A percentile compares a stretch with the other conserved stretches of the same genome.
phyloP scores from a whole-genome alignment of 2,888 invertebrate genomes.

The Elmis aenea region DNA sequence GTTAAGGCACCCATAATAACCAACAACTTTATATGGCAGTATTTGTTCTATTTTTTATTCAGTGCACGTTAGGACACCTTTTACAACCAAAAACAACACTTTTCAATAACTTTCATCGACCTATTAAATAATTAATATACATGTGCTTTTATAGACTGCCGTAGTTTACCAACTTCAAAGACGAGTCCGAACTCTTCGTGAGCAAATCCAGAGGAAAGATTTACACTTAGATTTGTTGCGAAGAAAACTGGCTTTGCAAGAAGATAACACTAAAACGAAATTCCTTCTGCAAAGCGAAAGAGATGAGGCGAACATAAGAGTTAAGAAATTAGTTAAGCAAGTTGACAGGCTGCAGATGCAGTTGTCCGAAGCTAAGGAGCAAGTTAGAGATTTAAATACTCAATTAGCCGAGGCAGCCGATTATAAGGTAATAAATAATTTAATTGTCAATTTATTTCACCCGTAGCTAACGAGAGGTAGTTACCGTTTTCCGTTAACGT shows the following conservation, averaged over 20 bases:
- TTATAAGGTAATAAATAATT: conserved; percentile 69
- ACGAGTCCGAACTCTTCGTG: conserved; percentile 76
- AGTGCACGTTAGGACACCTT: no score
- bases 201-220: conserved; percentile 88
- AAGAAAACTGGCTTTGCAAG: conserved; percentile 80
- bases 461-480: no score
- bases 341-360: conserved; percentile 77
- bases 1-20: no score
- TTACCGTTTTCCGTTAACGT: no score
- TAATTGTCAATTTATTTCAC: no score
- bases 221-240: conserved; percentile 84
- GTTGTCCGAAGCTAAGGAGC: conserved; percentile 74
- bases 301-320: conserved; percentile 62
- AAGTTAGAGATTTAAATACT: conserved; percentile 77
- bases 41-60: no score
- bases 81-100: no score
- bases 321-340: conserved; percentile 77
- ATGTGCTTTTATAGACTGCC: conserved; percentile 74
- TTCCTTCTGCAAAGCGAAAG: conserved; percentile 61
- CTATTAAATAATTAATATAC: no score
- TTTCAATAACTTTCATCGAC: no score
- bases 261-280: conserved; percentile 63
- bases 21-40: no score
- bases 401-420: conserved; percentile 82
- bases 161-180: conserved; percentile 88